Percentiles rank a stretch among this genome's conserved stretches.
Conservation (phyloP, 2,888 invertebrate genomes). For the Lomographa bimaculata region DNA sequence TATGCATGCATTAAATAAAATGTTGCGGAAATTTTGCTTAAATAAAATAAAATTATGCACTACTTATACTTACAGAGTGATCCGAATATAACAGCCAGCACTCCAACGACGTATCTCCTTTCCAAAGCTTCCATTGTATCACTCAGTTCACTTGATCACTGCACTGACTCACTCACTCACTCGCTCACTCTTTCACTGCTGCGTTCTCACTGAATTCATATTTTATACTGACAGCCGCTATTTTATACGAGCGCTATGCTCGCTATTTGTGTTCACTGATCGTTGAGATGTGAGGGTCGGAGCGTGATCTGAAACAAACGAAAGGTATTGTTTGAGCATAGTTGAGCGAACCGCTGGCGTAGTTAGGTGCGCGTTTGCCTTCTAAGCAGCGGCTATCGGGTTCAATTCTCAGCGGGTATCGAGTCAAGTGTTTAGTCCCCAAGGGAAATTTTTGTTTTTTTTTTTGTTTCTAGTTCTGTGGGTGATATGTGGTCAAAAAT, state of each 20-base stretch:
- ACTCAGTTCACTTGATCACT: slow-evolving; percentile 25
- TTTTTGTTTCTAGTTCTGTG: no score
- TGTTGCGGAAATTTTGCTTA: no score
- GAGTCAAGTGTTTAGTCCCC: no score
- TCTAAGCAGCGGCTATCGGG: no score
- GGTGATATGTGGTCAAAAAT: no score
- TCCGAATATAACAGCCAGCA: slow-evolving; percentile 63
- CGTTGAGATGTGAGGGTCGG: neutral
- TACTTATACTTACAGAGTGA: slow-evolving; percentile 72
- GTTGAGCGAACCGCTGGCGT: no score
- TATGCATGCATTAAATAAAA: no score
- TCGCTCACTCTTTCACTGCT: slow-evolving; percentile 23
- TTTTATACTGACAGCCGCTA: slow-evolving; percentile 8
- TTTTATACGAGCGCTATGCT: neutral
- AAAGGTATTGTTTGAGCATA: neutral
- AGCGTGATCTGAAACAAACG: slow-evolving; percentile 15
- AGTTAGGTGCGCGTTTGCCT: no score
- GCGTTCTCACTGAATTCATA: slow-evolving; percentile 26
- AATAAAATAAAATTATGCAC: no score
- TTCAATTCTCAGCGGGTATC: no score
- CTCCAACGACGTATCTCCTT: slow-evolving; percentile 57
- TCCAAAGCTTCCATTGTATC: slow-evolving; percentile 72
- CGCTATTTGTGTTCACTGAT: neutral
- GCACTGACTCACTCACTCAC: slow-evolving; percentile 23
- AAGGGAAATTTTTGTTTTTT: no score